These are phyloP conservation scores for Indicator maculatus DNA, from an alignment of 2,113 vertebrate species.

Conservation along the genomic window DNA sequence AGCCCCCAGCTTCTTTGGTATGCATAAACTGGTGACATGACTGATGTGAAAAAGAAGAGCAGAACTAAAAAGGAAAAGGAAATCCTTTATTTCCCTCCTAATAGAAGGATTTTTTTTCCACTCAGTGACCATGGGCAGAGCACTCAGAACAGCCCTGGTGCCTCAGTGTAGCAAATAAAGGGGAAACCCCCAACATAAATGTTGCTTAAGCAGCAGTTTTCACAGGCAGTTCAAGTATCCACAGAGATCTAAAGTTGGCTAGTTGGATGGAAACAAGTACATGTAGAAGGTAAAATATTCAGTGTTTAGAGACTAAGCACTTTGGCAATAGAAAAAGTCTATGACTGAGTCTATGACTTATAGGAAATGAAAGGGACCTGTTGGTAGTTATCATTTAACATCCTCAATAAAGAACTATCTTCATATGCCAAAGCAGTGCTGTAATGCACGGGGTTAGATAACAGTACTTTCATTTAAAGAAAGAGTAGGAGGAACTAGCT, in stretches of 20 bases:
- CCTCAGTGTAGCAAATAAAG: not conserved
- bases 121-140: not conserved
- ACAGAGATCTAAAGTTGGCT: not conserved
- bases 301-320: not conserved
- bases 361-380: conserved; percentile 38
- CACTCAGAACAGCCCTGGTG: not conserved
- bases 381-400: conserved; percentile 20
- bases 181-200: not conserved
- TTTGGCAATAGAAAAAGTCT: not conserved
- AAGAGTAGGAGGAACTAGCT: not conserved
- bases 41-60: not conserved
- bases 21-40: not conserved
- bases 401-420: not conserved
- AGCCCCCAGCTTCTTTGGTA: not conserved
- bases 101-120: not conserved
- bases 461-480: not conserved
- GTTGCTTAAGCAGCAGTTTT: not conserved
- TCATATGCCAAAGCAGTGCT: not conserved
- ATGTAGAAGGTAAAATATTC: conserved; percentile 9
- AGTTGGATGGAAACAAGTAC: not conserved
- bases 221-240: not conserved
- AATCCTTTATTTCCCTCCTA: not conserved
- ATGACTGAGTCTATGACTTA: not conserved
- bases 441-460: not conserved
- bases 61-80: not conserved